phyloP scores from a whole-genome alignment of 2,888 invertebrate species.

The Andricus curvator region DNA sequence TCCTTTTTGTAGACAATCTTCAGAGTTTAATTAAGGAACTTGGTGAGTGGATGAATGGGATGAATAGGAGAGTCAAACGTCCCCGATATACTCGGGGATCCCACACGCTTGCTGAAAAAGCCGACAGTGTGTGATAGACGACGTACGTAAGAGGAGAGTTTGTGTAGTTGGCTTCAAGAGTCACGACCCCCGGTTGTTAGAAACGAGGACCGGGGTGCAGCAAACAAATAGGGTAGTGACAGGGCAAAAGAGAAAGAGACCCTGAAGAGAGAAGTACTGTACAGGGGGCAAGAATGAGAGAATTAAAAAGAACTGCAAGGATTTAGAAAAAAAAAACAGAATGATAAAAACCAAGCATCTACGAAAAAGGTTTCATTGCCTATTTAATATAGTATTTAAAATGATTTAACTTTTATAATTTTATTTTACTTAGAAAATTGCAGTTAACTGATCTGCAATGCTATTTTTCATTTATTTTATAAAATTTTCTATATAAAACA shows the following conservation, averaged over 20 bases:
- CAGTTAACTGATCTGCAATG: too few species aligned
- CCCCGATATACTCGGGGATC: slow-evolving; percentile 55
- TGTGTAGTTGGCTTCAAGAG: slow-evolving; percentile 66
- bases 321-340: neutral
- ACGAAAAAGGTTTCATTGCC: too few species aligned
- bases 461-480: too few species aligned
- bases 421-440: too few species aligned
- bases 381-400: too few species aligned
- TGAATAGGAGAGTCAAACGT: slow-evolving; percentile 75
- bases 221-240: slow-evolving; percentile 65
- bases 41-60: slow-evolving; percentile 74
- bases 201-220: slow-evolving; percentile 54
- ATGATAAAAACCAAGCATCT: too few species aligned
- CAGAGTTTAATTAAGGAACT: slow-evolving; percentile 77
- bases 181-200: slow-evolving; percentile 59
- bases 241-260: slow-evolving; percentile 38
- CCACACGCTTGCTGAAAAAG: slow-evolving; percentile 34
- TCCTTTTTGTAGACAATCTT: slow-evolving; percentile 77
- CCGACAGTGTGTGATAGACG: slow-evolving; percentile 41
- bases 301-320: neutral
- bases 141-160: slow-evolving; percentile 48
- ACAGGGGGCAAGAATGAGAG: neutral
- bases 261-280: slow-evolving; percentile 29
- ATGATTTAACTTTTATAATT: too few species aligned
- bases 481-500: too few species aligned